phyloP scores from a whole-genome alignment of 2,888 invertebrate genomes.

The Sinotaia quadrata region DNA sequence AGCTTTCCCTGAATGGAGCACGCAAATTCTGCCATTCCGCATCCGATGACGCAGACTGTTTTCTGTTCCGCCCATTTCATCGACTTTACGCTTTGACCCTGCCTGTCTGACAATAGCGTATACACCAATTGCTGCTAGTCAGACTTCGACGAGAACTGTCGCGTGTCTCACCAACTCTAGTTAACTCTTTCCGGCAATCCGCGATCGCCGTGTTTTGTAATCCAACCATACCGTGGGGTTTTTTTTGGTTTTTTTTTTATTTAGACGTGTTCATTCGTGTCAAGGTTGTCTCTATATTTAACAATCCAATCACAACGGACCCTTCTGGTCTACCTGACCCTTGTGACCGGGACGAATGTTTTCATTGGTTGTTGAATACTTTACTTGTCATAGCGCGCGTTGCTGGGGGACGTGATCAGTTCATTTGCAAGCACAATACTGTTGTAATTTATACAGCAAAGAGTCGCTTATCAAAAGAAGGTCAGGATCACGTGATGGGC shows the following conservation, averaged over 20 bases:
- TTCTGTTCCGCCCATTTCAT: constrained; percentile 15
- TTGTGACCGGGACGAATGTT: background rate
- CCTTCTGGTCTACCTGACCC: constrained; percentile 5
- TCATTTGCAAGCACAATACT: too few relatives aligned
- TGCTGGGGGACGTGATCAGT: constrained; percentile 17
- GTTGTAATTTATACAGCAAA: too few relatives aligned
- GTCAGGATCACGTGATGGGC: too few relatives aligned
- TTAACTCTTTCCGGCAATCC: too few relatives aligned
- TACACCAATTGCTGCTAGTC: too few relatives aligned
- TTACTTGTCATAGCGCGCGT: background rate
- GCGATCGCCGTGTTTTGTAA: too few relatives aligned
- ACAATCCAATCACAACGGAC: constrained; percentile 4
- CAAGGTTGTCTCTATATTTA: constrained; percentile 15
- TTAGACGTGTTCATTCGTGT: constrained; percentile 13
- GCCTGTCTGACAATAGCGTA: too few relatives aligned
- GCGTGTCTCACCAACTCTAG: too few relatives aligned
- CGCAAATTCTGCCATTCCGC: constrained; percentile 46
- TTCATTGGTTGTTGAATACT: constrained; percentile 11
- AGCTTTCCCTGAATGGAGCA: constrained; percentile 48
- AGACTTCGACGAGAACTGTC: too few relatives aligned
- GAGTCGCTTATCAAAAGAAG: too few relatives aligned
- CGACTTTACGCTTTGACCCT: background rate
- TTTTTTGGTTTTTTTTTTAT: too few relatives aligned
- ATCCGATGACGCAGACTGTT: constrained; percentile 38
- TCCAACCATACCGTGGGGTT: too few relatives aligned